phyloP scores from a whole-genome alignment of 2,888 invertebrate genomes.

The Colostygia pectinataria region DNA sequence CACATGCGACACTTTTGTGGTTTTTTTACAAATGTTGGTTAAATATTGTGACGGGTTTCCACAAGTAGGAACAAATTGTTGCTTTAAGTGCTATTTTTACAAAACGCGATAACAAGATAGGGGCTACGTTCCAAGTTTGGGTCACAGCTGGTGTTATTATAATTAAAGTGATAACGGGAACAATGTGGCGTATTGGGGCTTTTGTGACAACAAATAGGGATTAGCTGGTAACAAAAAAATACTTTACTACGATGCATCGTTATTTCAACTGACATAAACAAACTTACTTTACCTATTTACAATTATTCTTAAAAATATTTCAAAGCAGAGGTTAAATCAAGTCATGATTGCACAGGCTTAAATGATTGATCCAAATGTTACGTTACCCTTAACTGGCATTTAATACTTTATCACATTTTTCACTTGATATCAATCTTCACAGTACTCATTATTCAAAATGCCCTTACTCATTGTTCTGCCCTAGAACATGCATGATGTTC shows the following conservation, averaged over 20 bases:
- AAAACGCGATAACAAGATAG: conserved; percentile 25
- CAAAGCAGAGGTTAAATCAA: too few species aligned
- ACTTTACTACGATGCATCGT: too few species aligned
- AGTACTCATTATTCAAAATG: conserved; percentile 21
- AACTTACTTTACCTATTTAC: too few species aligned
- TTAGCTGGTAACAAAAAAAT: conserved; percentile 1
- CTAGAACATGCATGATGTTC: conserved; percentile 32
- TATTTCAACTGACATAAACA: too few species aligned
- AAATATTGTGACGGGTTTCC: conserved; percentile 60
- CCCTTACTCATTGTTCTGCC: conserved; percentile 24
- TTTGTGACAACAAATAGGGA: conserved; percentile 11
- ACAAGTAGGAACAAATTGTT: conserved; percentile 34
- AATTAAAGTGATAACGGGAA: conserved; percentile 16
- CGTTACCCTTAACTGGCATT: background rate
- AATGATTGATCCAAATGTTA: too few species aligned
- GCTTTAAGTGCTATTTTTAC: conserved; percentile 24
- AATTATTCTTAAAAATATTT: too few species aligned
- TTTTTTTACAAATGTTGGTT: conserved; percentile 49
- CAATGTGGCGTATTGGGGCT: conserved; percentile 2
- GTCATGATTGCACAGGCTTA: too few species aligned
- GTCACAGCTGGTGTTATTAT: conserved; percentile 22
- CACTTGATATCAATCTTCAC: conserved; percentile 10
- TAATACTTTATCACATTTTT: conserved; percentile 7
- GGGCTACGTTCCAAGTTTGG: conserved; percentile 4
- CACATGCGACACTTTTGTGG: conserved; percentile 51